A percentile compares a stretch with the other conserved stretches of the same genome.
Conservation (phyloP, 2,113 vertebrate genomes). For the Pteropus alecto region DNA sequence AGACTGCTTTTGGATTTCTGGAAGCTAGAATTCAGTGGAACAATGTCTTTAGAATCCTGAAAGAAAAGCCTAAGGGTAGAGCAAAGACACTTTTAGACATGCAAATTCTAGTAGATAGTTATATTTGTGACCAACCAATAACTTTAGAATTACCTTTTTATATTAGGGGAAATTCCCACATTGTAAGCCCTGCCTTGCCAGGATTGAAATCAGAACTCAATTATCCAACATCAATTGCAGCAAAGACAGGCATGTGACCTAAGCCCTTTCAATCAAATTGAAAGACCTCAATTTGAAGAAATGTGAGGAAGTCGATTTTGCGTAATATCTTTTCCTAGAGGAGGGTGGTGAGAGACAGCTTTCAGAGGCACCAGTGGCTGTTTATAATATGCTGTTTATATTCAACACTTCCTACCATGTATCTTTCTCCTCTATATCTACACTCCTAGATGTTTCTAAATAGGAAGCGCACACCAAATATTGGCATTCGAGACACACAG, state of each 20-base stretch:
- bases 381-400: background rate
- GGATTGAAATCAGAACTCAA: background rate
- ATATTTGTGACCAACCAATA: background rate
- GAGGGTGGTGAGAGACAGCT: background rate
- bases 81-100: background rate
- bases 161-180: background rate
- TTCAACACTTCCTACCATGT: background rate
- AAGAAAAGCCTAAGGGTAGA: background rate
- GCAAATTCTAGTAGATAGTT: background rate
- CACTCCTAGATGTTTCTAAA: background rate
- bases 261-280: background rate
- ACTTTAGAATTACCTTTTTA: conserved; percentile 10
- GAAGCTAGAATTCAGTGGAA: background rate
- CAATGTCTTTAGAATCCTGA: conserved; percentile 18
- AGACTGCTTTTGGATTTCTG: background rate
- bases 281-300: background rate
- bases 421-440: background rate
- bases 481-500: background rate
- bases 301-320: background rate
- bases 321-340: background rate
- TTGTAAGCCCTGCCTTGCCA: background rate
- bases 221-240: background rate
- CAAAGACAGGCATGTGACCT: background rate
- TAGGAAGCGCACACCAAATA: background rate
- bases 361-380: background rate